Percentiles rank a stretch among this genome's conserved stretches.
phyloP scores from a whole-genome alignment of 2,888 invertebrate genomes.

The Pterostichus niger region DNA sequence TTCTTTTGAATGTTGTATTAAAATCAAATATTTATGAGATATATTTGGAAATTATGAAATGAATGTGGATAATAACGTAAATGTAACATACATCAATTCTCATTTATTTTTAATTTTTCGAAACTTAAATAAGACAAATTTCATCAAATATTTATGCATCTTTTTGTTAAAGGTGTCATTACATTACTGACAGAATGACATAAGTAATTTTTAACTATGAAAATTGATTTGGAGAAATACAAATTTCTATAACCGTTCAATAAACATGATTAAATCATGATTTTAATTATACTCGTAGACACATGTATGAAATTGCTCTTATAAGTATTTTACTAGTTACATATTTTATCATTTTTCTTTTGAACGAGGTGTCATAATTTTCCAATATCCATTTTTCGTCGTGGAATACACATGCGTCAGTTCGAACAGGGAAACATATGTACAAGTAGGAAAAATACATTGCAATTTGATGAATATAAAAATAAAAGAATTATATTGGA shows the following conservation, averaged over 20 bases:
- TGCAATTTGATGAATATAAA: neutral
- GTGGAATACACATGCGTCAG: neutral
- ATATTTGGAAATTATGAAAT: too few species aligned
- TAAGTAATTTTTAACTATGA: neutral
- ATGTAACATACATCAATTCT: neutral
- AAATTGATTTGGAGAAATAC: neutral
- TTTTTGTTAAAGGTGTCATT: conserved; percentile 6
- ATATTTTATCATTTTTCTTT: conserved; percentile 15
- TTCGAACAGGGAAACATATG: neutral
- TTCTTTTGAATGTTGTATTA: too few species aligned
- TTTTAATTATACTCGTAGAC: neutral
- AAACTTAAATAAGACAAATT: neutral
- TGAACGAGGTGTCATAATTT: conserved; percentile 4
- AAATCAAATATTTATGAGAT: too few species aligned
- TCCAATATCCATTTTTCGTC: conserved; percentile 12
- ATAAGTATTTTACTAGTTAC: neutral
- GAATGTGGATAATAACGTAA: too few species aligned
- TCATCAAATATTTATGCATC: neutral
- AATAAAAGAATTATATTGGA: neutral
- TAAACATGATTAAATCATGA: neutral
- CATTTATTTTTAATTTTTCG: neutral
- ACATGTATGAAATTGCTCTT: neutral
- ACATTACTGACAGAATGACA: neutral
- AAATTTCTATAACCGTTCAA: neutral
- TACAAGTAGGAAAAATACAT: neutral